Percentiles rank a stretch among this genome's conserved stretches.
These are phyloP conservation scores for Chromobotia macracanthus DNA, from an alignment of 2,797 vertebrate species.

Conservation along the genomic window DNA sequence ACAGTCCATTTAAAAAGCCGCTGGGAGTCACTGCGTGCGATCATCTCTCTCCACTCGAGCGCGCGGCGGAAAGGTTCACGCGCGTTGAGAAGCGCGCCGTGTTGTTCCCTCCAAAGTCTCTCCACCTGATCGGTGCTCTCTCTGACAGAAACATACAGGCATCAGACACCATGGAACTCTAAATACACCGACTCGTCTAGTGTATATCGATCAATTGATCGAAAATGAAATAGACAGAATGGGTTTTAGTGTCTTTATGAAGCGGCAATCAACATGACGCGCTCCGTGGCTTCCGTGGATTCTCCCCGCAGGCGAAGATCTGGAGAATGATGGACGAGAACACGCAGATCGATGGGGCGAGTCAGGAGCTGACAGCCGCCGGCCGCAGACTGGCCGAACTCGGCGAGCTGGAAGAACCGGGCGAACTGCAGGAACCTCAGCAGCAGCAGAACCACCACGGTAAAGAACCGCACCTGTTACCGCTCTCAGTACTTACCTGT, in stretches of 20 bases:
- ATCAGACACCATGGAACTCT: constrained; percentile 20
- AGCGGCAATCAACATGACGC: constrained; percentile 82
- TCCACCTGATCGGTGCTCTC: background rate
- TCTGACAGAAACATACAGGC: constrained; percentile 22
- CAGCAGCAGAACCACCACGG: constrained; percentile 53
- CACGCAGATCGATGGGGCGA: constrained; percentile 92
- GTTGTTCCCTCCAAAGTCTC: constrained; percentile 10
- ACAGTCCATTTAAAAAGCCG: constrained; percentile 84
- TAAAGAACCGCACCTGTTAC: constrained; percentile 49
- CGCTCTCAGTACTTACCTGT: constrained; percentile 3
- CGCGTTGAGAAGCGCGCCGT: constrained; percentile 17
- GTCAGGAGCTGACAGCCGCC: constrained; percentile 89
- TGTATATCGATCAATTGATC: constrained; percentile 4
- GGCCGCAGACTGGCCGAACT: constrained; percentile 88
- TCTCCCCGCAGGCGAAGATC: constrained; percentile 87
- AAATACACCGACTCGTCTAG: background rate
- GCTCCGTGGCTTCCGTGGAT: constrained; percentile 85
- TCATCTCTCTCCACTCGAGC: constrained; percentile 53
- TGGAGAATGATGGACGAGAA: constrained; percentile 95
- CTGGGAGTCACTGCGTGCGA: constrained; percentile 77
- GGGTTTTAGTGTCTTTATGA: constrained; percentile 61
- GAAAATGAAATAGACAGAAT: constrained; percentile 50
- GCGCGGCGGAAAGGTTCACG: constrained; percentile 7
- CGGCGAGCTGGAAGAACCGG: constrained; percentile 66
- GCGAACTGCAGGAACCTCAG: constrained; percentile 33